Conservation (phyloP, 2,113 vertebrate species). For the Pipra filicauda region DNA sequence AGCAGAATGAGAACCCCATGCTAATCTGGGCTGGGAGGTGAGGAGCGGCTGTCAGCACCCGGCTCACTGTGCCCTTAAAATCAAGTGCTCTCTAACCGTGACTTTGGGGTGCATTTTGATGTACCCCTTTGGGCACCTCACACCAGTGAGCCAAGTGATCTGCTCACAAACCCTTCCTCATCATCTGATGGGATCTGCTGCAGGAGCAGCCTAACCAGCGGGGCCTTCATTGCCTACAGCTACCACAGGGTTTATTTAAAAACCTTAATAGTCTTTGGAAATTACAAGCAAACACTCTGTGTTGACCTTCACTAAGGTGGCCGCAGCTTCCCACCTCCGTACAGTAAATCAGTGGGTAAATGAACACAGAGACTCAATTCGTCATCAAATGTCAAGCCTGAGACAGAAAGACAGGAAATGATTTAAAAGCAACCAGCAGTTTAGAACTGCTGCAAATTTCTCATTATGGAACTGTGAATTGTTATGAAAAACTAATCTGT, state of each 20-base stretch:
- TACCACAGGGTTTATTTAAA: not conserved
- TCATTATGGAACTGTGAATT: not conserved
- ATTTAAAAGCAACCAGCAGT: not conserved
- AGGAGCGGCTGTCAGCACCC: not conserved
- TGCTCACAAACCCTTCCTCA: not conserved
- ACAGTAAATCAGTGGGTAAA: not conserved
- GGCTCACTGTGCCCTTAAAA: accelerated
- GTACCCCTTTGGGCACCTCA: not conserved
- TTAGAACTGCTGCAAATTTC: not conserved
- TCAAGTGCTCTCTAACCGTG: not conserved
- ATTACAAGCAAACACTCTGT: not conserved
- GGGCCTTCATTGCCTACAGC: not conserved
- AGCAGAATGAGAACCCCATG: not conserved
- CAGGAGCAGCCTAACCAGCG: not conserved
- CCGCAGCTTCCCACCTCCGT: not conserved
- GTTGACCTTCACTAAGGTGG: not conserved
- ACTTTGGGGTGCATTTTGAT: not conserved
- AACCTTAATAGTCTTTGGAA: not conserved
- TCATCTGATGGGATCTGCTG: not conserved
- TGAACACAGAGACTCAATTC: not conserved
- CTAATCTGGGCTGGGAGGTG: not conserved
- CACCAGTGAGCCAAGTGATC: accelerated
- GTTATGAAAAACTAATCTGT: not conserved
- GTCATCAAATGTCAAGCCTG: conserved; percentile 1
- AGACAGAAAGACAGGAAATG: not conserved